These are phyloP conservation scores for Propithecus deckenii DNA, from an alignment of 2,797 vertebrate species.

Conservation along the genomic window DNA sequence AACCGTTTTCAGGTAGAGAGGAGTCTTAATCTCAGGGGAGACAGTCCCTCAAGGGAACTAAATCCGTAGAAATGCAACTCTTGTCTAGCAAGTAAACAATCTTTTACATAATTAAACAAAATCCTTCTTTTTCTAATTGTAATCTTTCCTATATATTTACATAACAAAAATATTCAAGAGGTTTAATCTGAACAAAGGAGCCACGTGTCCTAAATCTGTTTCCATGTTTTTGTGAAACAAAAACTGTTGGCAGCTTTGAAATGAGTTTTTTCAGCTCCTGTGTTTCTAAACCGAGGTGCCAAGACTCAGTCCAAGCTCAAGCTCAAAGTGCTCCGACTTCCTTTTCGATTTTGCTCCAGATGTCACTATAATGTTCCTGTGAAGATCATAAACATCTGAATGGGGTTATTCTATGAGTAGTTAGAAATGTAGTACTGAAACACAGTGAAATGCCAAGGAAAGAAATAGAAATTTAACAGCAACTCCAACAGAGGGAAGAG, in stretches of 20 bases:
- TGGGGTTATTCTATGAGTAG: background rate
- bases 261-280: background rate
- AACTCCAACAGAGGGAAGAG: background rate
- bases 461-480: conserved; percentile 32
- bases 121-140: conserved; percentile 13
- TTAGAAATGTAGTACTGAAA: conserved; percentile 17
- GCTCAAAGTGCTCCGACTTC: background rate
- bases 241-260: background rate
- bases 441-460: conserved; percentile 23
- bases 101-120: conserved; percentile 36
- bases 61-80: conserved; percentile 23
- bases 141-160: conserved; percentile 39
- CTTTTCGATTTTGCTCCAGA: background rate
- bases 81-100: background rate
- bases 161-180: conserved; percentile 30
- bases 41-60: background rate
- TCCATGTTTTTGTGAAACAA: background rate
- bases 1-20: background rate
- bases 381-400: background rate
- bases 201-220: conserved; percentile 17
- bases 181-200: conserved; percentile 24
- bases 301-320: background rate
- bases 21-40: background rate
- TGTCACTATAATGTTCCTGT: background rate
- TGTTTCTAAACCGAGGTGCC: background rate